These are phyloP conservation scores for Phylloscopus collybita DNA, from an alignment of 2,797 vertebrate species.

Conservation along the genomic window DNA sequence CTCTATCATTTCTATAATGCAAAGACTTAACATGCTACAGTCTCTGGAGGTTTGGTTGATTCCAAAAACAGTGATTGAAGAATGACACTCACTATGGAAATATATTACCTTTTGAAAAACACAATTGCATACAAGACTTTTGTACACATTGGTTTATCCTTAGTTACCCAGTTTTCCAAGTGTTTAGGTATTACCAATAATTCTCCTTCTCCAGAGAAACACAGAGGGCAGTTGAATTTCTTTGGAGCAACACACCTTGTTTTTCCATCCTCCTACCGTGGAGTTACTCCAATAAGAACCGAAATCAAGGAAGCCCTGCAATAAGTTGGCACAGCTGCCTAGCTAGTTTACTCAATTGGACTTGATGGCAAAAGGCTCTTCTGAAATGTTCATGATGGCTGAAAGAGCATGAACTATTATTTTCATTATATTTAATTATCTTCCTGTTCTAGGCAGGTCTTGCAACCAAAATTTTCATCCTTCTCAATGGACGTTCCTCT, in stretches of 20 bases:
- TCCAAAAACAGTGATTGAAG: neutral
- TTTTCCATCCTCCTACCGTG: neutral
- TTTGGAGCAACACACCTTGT: rapidly evolving
- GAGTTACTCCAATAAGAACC: neutral
- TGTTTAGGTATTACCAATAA: neutral
- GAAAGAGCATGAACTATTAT: neutral
- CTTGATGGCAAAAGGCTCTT: neutral
- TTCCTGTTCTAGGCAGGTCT: neutral
- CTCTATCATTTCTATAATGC: neutral
- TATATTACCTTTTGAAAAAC: neutral
- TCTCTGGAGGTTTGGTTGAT: neutral
- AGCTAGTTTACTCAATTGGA: neutral
- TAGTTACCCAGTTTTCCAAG: neutral
- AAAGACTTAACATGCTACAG: neutral
- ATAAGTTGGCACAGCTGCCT: neutral
- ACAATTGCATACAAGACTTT: neutral
- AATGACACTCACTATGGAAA: neutral
- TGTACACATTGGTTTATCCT: neutral
- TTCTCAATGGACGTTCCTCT: neutral
- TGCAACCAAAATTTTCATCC: neutral
- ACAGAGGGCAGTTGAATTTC: neutral
- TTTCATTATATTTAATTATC: neutral
- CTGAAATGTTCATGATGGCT: neutral
- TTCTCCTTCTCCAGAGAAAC: neutral
- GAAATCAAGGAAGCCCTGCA: neutral